Base-by-base conservation (phyloP, 1,140 invertebrate species). In the Pachyrhynchus sulphureomaculatus region DNA sequence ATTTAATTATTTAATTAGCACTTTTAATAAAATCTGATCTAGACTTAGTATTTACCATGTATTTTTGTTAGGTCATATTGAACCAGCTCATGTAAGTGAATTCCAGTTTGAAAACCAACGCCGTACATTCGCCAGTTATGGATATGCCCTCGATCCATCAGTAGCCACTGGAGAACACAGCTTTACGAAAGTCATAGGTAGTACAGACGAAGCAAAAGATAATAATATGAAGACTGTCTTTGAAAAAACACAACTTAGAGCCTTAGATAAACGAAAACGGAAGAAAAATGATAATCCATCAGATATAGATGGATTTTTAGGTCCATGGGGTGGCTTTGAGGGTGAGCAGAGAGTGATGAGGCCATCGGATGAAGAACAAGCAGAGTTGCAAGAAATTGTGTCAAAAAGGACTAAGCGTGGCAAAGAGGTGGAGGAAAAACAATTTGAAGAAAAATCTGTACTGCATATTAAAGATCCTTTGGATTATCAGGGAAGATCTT, bases 71-170 rank as follows among this genome's bases (percentile, higher is more conserved):
- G 98, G 97, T 10, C 97, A 88, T 82, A 90, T 98, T 3, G 98
- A 99, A 76, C 85, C 89, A 68, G 93, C 96, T 3, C 92, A 98
- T 77, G 87, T 99, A 23, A 98, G 89, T 79, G 91, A 94, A 70
- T 99, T 99, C 79, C 92, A 98, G 68, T 99, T 99, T 85, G 97
- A 99, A 79, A 96, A 93, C 76, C 96, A 99, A 74, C 83, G 97
- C 63, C 82, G 95, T 73, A 99, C 95, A 9, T 99, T 99, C 77
- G 82, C 86, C 24, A 94, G 91, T 73, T 97, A 92, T 80, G 94
- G 95, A n/a, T 97, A 95, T 83, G 95, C 96, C 2, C 74, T 96
- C 44, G 95, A 98, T 83, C 96, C 96, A 0, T 91, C 93, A 4
- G 87, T 93, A 6, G 91, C 92, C 72, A 81, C 79, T 21, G 80